These are phyloP conservation scores for Epinotia ramella DNA, from an alignment of 2,888 invertebrate genomes.

Conservation along the genomic window DNA sequence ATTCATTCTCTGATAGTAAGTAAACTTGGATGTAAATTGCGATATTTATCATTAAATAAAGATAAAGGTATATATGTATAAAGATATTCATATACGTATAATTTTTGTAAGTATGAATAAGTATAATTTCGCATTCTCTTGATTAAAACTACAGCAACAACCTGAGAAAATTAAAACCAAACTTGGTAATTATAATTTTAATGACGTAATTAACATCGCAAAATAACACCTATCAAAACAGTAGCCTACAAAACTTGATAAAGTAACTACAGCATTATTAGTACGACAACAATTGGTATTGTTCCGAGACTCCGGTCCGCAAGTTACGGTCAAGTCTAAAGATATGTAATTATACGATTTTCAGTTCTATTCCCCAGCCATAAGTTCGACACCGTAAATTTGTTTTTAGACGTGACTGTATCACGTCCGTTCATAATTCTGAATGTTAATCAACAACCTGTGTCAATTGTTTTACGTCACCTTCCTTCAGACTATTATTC, in stretches of 20 bases:
- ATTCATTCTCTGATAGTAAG: too few relatives aligned
- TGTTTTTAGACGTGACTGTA: too few relatives aligned
- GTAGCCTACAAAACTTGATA: slow-evolving; percentile 41
- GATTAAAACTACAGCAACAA: neutral
- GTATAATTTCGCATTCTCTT: neutral
- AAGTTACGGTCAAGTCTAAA: slow-evolving; percentile 37
- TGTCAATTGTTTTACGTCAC: slow-evolving; percentile 67
- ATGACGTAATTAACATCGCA: slow-evolving; percentile 3
- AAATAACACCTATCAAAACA: slow-evolving; percentile 37
- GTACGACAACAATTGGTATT: slow-evolving; percentile 61
- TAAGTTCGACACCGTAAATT: too few relatives aligned
- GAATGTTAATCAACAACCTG: slow-evolving; percentile 67
- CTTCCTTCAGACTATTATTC: slow-evolving; percentile 62
- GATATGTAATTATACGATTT: too few relatives aligned
- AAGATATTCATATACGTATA: too few relatives aligned
- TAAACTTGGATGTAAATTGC: too few relatives aligned
- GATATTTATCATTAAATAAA: too few relatives aligned
- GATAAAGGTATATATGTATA: too few relatives aligned
- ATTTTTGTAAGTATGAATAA: too few relatives aligned
- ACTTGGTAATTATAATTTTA: neutral
- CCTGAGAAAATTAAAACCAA: neutral
- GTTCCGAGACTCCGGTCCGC: slow-evolving; percentile 52
- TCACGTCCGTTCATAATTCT: slow-evolving; percentile 69
- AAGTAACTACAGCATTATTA: slow-evolving; percentile 58
- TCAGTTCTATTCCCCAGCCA: too few relatives aligned